phyloP scores from a whole-genome alignment of 2,113 vertebrate genomes.

The Nibea albiflora region DNA sequence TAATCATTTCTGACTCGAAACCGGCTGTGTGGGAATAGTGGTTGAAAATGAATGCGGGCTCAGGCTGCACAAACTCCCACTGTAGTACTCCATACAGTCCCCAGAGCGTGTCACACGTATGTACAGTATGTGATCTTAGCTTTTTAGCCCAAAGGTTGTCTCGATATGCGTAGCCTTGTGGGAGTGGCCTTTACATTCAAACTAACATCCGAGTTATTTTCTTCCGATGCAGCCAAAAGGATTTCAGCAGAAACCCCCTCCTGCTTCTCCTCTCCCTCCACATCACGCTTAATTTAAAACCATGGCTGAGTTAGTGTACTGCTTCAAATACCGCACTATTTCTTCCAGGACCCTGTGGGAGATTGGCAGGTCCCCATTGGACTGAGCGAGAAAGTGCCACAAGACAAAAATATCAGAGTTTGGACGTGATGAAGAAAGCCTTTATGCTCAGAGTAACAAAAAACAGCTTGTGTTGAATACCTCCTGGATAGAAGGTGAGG shows the following conservation, averaged over 20 bases:
- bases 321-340: constrained; percentile 82
- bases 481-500: constrained; percentile 70
- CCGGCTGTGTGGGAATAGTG: constrained; percentile 72
- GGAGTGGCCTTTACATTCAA: constrained; percentile 62
- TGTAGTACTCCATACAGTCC: constrained; percentile 58
- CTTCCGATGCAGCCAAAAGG: constrained; percentile 66
- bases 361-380: constrained; percentile 79
- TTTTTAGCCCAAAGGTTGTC: constrained; percentile 52
- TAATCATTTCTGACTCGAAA: constrained; percentile 73
- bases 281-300: constrained; percentile 86
- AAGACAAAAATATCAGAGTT: constrained; percentile 85
- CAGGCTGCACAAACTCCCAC: constrained; percentile 64
- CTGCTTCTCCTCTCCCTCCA: constrained; percentile 40
- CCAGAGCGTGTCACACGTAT: constrained; percentile 50
- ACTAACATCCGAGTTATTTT: constrained; percentile 77
- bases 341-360: constrained; percentile 82
- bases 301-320: constrained; percentile 83
- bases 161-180: constrained; percentile 35
- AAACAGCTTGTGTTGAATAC: constrained; percentile 75
- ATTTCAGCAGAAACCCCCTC: constrained; percentile 64
- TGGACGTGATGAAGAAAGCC: constrained; percentile 78
- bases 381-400: constrained; percentile 79
- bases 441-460: constrained; percentile 78
- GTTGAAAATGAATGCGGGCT: constrained; percentile 59
- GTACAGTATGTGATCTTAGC: constrained; percentile 34